Evolutionary conservation across 1,140 invertebrate species (phyloP).

Genomic region (Pygmarrhopalites habei): DNA sequence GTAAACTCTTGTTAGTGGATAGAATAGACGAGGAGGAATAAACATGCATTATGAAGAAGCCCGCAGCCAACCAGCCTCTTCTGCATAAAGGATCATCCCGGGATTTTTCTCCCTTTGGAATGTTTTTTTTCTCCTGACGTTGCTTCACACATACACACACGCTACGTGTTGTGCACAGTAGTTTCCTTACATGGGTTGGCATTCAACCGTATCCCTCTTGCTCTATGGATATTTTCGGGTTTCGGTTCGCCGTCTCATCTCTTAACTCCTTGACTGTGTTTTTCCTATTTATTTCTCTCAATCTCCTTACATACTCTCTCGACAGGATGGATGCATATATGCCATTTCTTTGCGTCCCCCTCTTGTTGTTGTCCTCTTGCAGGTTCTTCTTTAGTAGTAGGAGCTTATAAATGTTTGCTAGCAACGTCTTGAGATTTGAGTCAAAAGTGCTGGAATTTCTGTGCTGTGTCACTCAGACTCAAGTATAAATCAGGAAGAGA

Average conservation of each 20-base stretch:
- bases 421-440: too few species aligned
- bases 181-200: constrained; percentile 1
- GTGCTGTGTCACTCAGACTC: neutral
- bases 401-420: too few species aligned
- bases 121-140: neutral
- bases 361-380: too few species aligned
- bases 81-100: constrained; percentile 8
- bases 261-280: neutral
- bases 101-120: constrained; percentile 7
- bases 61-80: neutral
- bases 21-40: neutral
- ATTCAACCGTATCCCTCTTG: constrained; percentile 2
- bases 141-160: neutral
- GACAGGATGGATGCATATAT: too few species aligned
- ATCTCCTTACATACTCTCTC: neutral
- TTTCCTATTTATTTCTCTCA: neutral
- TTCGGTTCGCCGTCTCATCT: neutral
- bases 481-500: neutral
- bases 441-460: too few species aligned
- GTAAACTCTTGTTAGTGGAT: constrained; percentile 8
- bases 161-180: neutral
- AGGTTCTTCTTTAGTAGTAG: too few species aligned
- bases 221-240: constrained; percentile 3
- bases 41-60: constrained; percentile 2
- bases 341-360: too few species aligned